Conservation (phyloP, 2,113 vertebrate species). For the Mormyrus iriodes region DNA sequence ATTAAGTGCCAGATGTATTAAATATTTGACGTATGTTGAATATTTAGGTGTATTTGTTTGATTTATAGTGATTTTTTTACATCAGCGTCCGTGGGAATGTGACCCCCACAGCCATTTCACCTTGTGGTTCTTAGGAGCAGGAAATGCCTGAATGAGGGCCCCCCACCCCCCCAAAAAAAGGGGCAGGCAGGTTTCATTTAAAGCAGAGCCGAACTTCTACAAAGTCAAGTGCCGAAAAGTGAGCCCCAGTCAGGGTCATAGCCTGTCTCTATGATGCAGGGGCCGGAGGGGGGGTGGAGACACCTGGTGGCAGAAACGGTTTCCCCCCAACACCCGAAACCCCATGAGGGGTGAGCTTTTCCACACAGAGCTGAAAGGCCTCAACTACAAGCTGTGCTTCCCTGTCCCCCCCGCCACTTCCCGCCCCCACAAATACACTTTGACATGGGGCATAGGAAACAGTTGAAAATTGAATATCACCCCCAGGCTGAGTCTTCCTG, state of each 20-base stretch:
- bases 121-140: background rate
- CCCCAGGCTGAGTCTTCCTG: conserved; percentile 74
- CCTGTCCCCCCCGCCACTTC: conserved; percentile 16
- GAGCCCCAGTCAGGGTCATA: background rate
- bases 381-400: conserved; percentile 19
- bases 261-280: background rate
- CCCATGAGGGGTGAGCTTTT: conserved; percentile 56
- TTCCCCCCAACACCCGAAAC: background rate
- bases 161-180: background rate
- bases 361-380: conserved; percentile 26
- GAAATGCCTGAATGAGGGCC: background rate
- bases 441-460: conserved; percentile 79
- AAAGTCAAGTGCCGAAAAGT: conserved; percentile 8
- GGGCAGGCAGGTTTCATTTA: background rate
- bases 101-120: background rate
- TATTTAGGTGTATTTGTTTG: background rate
- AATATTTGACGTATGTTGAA: background rate
- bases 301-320: background rate
- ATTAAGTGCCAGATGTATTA: background rate
- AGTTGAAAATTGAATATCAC: conserved; percentile 79
- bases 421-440: conserved; percentile 74
- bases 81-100: background rate
- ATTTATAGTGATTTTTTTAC: background rate
- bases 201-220: background rate
- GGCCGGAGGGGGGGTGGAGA: background rate